Base-by-base conservation (phyloP, 2,113 vertebrate species). In the Paradoxurus hermaphroditus region DNA sequence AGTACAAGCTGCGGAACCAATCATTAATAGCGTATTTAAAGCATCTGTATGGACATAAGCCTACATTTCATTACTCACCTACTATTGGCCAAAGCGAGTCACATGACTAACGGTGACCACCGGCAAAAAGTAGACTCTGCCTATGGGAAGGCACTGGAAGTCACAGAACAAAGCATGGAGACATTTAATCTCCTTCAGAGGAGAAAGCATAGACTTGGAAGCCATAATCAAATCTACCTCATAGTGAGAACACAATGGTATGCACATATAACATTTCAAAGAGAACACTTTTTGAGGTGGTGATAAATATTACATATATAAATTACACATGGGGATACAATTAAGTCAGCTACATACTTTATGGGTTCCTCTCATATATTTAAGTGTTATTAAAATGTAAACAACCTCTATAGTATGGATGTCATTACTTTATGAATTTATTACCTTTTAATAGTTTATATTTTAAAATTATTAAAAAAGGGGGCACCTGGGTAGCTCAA, bases 371-470 rank as follows among this genome's bases (percentile, higher is more conserved):
- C 3, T 83, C 75, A 44, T 41, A 25, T 41, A 73, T 93, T 88
- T 93, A 92, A 79, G 27, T 62, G 8, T 94, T 93, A 44, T 89
- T 78, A 77, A 92, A 90, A 51, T 92, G 29, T 56, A 62, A 63
- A 65, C 5, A 81, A n/a, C 56, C 19, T 86, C 67, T 86, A 68
- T 1, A 67, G 7, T 59, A 51, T 72, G 51, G 10, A 90, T 78
- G 39, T 91, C 59, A 79, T 93, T 73, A 59, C 82, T n/a, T n/a
- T n/a, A n/a, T n/a, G n/a, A n/a, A n/a, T n/a, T n/a, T n/a, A n/a
- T n/a, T n/a, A n/a, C n/a, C n/a, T n/a, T n/a, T n/a, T n/a, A n/a
- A n/a, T n/a, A n/a, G n/a, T n/a, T n/a, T n/a, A n/a, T n/a, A n/a
- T n/a, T n/a, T n/a, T n/a, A n/a, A n/a, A n/a, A n/a, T n/a, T n/a